Percentiles rank a stretch among this genome's conserved stretches.
Evolutionary conservation across 2,888 invertebrate genomes (phyloP).

Genomic region (Phaedon cochleariae): DNA sequence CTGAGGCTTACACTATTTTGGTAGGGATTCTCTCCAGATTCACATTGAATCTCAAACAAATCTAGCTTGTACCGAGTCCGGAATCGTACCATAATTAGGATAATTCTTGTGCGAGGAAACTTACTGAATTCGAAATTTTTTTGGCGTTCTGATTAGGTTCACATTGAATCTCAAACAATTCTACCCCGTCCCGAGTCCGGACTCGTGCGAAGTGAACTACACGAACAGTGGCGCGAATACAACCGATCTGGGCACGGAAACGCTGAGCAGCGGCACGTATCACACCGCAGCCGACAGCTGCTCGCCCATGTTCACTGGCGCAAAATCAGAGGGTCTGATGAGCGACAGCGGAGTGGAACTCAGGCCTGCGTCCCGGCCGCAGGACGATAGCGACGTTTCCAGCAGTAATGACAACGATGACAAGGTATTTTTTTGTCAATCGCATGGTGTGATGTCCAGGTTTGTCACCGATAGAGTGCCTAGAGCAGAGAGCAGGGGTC

Average conservation of each 20-base stretch:
- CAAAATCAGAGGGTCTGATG: conserved; percentile 58
- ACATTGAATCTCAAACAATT: conserved; percentile 73
- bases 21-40: no score
- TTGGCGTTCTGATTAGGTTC: conserved; percentile 68
- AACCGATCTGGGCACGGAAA: conserved; percentile 48
- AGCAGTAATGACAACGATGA: conserved; percentile 72
- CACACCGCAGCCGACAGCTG: conserved; percentile 73
- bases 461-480: no score
- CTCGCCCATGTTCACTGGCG: conserved; percentile 42
- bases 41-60: conserved; percentile 72
- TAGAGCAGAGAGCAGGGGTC: no score
- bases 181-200: conserved; percentile 56
- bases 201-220: conserved; percentile 57
- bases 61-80: no score
- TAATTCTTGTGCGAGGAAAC: no score
- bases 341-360: conserved; percentile 67
- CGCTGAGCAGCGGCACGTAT: conserved; percentile 70
- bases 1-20: no score
- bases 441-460: no score
- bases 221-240: conserved; percentile 44
- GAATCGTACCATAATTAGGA: no score
- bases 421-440: no score
- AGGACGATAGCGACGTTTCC: conserved; percentile 70
- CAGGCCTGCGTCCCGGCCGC: conserved; percentile 54
- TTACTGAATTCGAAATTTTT: conserved; percentile 8